A percentile compares a stretch with the other conserved stretches of the same genome.
Conservation (phyloP, 2,888 invertebrate genomes). For the Aporophyla nigra region DNA sequence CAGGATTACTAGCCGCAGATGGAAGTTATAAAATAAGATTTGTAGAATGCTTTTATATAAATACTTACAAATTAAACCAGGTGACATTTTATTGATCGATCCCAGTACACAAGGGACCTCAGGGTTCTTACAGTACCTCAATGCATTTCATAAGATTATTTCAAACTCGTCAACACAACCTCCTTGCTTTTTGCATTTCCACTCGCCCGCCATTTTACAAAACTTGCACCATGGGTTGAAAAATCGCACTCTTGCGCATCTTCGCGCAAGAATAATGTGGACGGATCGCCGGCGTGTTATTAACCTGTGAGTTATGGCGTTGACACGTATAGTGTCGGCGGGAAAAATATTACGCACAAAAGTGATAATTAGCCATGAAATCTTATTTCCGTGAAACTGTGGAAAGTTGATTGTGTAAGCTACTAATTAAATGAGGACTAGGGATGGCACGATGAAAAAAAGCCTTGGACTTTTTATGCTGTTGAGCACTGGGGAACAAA, state of each 20-base stretch:
- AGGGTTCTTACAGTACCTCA: no score
- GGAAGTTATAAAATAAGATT: no score
- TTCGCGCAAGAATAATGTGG: conserved; percentile 77
- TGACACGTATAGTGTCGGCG: conserved; percentile 83
- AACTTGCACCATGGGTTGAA: conserved; percentile 68
- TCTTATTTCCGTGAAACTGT: conserved; percentile 83
- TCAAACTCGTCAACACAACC: background rate
- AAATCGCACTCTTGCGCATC: conserved; percentile 81
- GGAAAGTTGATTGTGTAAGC: conserved; percentile 78
- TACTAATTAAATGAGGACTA: conserved; percentile 66
- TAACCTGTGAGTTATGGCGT: conserved; percentile 87
- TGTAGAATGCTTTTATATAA: no score
- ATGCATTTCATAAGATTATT: no score
- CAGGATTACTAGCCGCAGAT: no score
- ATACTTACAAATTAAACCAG: no score
- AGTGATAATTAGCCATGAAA: conserved; percentile 89
- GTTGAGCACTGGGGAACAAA: background rate
- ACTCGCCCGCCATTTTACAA: conserved; percentile 45
- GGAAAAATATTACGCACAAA: conserved; percentile 79
- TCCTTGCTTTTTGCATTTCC: no score
- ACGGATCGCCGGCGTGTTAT: conserved; percentile 82
- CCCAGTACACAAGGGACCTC: no score
- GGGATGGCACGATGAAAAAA: conserved; percentile 34
- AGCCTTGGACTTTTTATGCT: conserved; percentile 24
- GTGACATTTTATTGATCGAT: no score